phyloP scores from a whole-genome alignment of 1,140 invertebrate genomes.

The Ips nitidus region DNA sequence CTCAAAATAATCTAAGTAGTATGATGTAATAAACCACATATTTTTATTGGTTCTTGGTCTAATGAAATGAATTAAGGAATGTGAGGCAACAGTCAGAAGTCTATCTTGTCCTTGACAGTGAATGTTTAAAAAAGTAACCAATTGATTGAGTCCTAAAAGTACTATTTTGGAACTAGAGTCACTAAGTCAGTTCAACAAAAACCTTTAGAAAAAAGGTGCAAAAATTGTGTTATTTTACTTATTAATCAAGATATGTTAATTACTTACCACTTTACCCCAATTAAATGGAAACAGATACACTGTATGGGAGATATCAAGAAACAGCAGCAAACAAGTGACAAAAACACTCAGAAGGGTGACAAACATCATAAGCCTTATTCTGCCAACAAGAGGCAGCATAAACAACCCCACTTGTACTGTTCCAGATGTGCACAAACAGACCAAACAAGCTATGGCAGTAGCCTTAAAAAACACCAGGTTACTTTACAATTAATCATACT shows the following conservation, averaged over 20 bases:
- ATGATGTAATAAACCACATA: too few relatives aligned
- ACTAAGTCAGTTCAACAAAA: too few relatives aligned
- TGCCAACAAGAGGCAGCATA: conserved; percentile 68
- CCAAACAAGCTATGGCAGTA: conserved; percentile 72
- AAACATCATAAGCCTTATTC: conserved; percentile 73
- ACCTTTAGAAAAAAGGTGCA: neutral
- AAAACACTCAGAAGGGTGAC: conserved; percentile 79
- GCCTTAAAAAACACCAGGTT: conserved; percentile 56
- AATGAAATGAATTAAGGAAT: too few relatives aligned
- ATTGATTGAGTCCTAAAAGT: too few relatives aligned
- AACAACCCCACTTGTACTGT: conserved; percentile 75
- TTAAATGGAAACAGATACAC: conserved; percentile 79
- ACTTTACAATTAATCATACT: neutral
- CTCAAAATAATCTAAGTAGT: too few relatives aligned
- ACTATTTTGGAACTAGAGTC: too few relatives aligned
- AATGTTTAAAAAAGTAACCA: too few relatives aligned
- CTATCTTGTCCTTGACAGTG: too few relatives aligned
- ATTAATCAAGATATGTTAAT: conserved; percentile 5
- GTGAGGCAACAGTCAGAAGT: too few relatives aligned
- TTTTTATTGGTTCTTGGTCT: too few relatives aligned
- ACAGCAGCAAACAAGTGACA: conserved; percentile 76
- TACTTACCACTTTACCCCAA: conserved; percentile 76
- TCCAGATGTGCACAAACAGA: conserved; percentile 73
- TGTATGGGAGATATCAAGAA: conserved; percentile 82
- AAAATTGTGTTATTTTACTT: neutral